Evolutionary conservation across 2,888 invertebrate species (phyloP), one percentile per base, ranked within the genome.

Genomic region (Diogma glabrata): DNA sequence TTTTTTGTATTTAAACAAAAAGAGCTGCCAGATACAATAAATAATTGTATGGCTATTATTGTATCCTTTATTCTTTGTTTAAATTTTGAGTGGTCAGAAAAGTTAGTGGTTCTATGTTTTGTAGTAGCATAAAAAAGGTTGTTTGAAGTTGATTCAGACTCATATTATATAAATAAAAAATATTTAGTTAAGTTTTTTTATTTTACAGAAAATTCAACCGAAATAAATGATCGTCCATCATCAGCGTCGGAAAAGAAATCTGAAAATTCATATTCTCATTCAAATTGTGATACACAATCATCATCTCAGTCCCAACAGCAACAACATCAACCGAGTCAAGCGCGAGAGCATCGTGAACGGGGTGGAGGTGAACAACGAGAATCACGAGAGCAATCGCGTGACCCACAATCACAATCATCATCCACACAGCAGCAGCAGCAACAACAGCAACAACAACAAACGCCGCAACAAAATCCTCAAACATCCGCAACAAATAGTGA

Each of bases 401-500:
- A 12, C 17, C 17, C 65, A 65, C 46, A 64, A 59, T 65, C 59
- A 58, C 64, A 62, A 52, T 61, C 58, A 57, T 62, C 59, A 54
- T 60, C 61, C 53, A 66, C 63, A 52, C 59, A 58, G 57, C 17
- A 65, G 64, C 46, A 64, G 60, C 57, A 62, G 51, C 58, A 63
- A 58, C 63, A 56, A 52, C 63, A 70, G 61, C 60, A 69, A 61
- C 66, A 59, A 58, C 64, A 62, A 52, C 61, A 58, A 57, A 62
- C 59, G 54, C 60, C 61, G 53, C 66, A 64, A 52, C 66, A 62
- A 50, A 63, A 64, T 54, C 60, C 66, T 51, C 60, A 65, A 56
- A 65, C 67, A 54, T 68, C 69, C n/a, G 69, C 70, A 56, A 61
- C 67, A 36, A 67, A 68, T 54, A 63, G 65, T 45, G 64, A 64